Conservation (phyloP, 1,140 invertebrate genomes). For the Drosophila kepulauana region DNA sequence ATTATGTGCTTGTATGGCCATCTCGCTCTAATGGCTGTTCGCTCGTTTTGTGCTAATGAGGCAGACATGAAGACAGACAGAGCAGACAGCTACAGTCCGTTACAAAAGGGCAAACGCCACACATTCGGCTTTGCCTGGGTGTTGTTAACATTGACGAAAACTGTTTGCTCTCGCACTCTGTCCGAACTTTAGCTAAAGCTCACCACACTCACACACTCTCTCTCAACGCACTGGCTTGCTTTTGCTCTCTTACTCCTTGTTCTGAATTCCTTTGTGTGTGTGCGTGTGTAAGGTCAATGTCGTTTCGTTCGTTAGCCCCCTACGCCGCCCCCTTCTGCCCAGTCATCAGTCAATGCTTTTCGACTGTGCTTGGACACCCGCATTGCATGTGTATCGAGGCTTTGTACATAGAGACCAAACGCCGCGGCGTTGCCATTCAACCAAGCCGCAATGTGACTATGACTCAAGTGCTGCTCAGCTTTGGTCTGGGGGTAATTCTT, state of each 20-base stretch:
- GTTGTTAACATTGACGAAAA: constrained; percentile 75
- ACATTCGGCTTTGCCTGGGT: constrained; percentile 38
- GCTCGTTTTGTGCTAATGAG: constrained; percentile 42
- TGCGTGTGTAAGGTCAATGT: constrained; percentile 82
- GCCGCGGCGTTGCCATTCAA: constrained; percentile 52
- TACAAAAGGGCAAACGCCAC: constrained; percentile 51
- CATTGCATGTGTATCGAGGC: constrained; percentile 71
- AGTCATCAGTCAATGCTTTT: constrained; percentile 13
- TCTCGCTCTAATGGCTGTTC: constrained; percentile 28
- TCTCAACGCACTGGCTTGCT: constrained; percentile 12
- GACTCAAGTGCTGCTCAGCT: constrained; percentile 64
- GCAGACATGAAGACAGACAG: constrained; percentile 32
- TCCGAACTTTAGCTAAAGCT: constrained; percentile 9
- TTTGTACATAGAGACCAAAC: constrained; percentile 61
- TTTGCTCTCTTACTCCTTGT: constrained; percentile 30
- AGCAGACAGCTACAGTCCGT: constrained; percentile 34
- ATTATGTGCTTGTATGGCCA: constrained; percentile 34
- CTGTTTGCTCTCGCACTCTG: constrained; percentile 46
- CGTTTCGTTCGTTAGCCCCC: constrained; percentile 61
- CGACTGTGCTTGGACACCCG: constrained; percentile 25
- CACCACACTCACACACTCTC: constrained; percentile 1
- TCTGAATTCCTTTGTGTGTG: constrained; percentile 49
- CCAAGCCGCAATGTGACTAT: constrained; percentile 44
- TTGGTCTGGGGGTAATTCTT: constrained; percentile 53
- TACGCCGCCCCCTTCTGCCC: not conserved